Conservation (phyloP, 2,888 invertebrate genomes). For the Epistrophella euchroma region DNA sequence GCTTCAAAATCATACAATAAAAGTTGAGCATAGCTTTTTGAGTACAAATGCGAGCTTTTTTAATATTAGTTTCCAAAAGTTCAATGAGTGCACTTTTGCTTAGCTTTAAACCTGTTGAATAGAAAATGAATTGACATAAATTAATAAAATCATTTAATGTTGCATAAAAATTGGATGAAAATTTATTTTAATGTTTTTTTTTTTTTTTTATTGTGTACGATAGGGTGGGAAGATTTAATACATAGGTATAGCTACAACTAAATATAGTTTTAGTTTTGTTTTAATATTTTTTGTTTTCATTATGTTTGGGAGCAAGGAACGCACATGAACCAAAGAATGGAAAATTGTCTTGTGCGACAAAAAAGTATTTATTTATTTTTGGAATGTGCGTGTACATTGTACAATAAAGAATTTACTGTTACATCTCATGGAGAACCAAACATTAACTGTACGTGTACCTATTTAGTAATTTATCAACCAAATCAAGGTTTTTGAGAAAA, state of each 20-base stretch:
- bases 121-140: neutral
- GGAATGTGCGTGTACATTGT: neutral
- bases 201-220: neutral
- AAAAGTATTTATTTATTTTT: neutral
- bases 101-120: conserved; percentile 63
- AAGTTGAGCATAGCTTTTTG: conserved; percentile 71
- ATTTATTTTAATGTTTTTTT: neutral
- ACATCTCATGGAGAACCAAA: too few relatives aligned
- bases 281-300: neutral
- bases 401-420: too few relatives aligned
- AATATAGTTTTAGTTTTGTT: neutral
- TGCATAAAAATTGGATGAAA: conserved; percentile 24
- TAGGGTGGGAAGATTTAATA: neutral
- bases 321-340: neutral
- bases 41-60: conserved; percentile 69
- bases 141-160: conserved; percentile 7
- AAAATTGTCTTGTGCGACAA: neutral
- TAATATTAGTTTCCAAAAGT: conserved; percentile 72
- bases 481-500: too few relatives aligned
- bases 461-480: too few relatives aligned
- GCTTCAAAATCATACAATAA: conserved; percentile 68
- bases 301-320: neutral
- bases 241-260: too few relatives aligned
- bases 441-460: too few relatives aligned
- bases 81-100: conserved; percentile 70